These are phyloP conservation scores for Synaphobranchus kaupii DNA, from an alignment of 2,797 vertebrate genomes.

Conservation along the genomic window DNA sequence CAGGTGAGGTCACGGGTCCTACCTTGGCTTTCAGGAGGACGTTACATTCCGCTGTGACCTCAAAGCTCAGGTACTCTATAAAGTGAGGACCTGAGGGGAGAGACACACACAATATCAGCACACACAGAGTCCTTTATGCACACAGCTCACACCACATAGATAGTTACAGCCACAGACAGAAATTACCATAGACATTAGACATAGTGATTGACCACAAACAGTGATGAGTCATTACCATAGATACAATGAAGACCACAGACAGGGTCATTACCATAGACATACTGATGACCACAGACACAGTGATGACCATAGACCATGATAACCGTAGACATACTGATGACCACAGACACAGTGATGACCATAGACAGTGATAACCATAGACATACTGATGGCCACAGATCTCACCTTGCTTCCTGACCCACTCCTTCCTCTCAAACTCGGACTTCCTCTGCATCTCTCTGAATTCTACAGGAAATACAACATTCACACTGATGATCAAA, in stretches of 20 bases:
- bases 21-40: conserved; percentile 95
- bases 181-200: neutral
- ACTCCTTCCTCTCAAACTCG: conserved; percentile 92
- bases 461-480: conserved; percentile 77
- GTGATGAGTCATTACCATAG: no score
- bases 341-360: no score
- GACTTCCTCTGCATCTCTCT: conserved; percentile 92
- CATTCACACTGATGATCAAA: neutral
- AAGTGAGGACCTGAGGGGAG: conserved; percentile 90
- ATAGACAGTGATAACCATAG: neutral
- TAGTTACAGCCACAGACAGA: neutral
- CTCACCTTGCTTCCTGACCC: conserved; percentile 96
- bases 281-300: no score
- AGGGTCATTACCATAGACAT: neutral
- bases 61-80: conserved; percentile 89
- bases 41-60: conserved; percentile 88
- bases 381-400: neutral
- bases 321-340: neutral
- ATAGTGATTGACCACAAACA: no score
- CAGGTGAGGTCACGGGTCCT: conserved; percentile 50
- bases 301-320: no score
- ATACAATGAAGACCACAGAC: neutral
- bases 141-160: neutral
- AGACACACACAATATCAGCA: conserved; percentile 7
- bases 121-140: neutral